These are phyloP conservation scores for Sebastes miniatus DNA, from an alignment of 2,797 vertebrate genomes.

Conservation along the genomic window DNA sequence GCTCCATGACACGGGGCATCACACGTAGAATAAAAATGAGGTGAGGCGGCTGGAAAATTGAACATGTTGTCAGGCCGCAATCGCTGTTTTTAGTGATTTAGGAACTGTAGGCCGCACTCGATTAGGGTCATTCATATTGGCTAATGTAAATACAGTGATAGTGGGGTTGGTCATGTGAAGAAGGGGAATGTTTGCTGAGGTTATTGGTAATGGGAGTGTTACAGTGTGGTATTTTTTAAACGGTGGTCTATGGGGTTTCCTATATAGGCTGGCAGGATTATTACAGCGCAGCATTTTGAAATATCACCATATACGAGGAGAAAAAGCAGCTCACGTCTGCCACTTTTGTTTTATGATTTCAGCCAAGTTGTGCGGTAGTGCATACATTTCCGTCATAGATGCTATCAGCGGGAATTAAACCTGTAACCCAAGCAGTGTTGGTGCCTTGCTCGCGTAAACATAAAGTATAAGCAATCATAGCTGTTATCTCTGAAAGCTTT, in stretches of 20 bases:
- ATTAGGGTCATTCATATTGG: conserved; percentile 62
- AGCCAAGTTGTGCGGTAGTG: not conserved
- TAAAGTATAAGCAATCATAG: not conserved
- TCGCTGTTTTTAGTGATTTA: conserved; percentile 63
- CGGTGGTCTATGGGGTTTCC: conserved; percentile 19
- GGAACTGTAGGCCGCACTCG: conserved; percentile 32
- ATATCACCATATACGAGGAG: not conserved
- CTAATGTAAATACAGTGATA: conserved; percentile 67
- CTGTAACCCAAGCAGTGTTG: not conserved
- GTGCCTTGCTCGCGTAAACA: not conserved
- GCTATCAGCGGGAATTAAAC: not conserved
- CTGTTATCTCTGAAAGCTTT: not conserved
- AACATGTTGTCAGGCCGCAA: conserved; percentile 66
- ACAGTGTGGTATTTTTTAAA: conserved; percentile 10
- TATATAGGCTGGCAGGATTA: conserved; percentile 24
- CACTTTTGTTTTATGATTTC: conserved; percentile 13
- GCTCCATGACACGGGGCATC: conserved; percentile 65
- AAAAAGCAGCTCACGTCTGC: conserved; percentile 9
- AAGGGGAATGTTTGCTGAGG: conserved; percentile 44
- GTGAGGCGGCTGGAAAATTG: conserved; percentile 69
- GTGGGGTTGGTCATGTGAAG: conserved; percentile 39
- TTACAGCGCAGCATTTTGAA: conserved; percentile 28
- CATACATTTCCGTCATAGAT: not conserved
- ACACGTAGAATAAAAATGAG: conserved; percentile 71
- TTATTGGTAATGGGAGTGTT: conserved; percentile 46